Conservation (phyloP, 2,113 vertebrate species). For the Lanius collurio region DNA sequence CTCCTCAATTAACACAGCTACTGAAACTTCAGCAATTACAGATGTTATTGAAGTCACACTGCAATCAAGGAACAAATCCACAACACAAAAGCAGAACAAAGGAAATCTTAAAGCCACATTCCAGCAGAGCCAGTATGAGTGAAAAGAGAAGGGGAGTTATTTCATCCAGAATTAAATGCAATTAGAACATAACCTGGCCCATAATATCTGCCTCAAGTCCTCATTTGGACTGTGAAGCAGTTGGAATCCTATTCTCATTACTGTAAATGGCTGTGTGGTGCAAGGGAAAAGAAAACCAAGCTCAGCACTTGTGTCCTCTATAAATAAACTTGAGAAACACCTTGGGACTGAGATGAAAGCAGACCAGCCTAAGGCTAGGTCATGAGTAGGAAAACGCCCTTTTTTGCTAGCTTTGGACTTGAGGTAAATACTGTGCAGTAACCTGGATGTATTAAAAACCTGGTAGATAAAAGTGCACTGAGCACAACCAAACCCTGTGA, state of each 20-base stretch:
- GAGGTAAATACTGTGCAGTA: not conserved
- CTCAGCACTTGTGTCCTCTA: not conserved
- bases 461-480: not conserved
- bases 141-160: not conserved
- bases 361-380: not conserved
- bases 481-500: not conserved
- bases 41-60: conserved; percentile 5
- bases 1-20: conserved; percentile 20
- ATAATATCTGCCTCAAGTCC: not conserved
- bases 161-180: conserved; percentile 34
- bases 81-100: conserved; percentile 21
- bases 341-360: not conserved
- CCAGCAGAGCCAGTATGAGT: not conserved
- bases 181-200: conserved; percentile 11
- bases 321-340: not conserved
- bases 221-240: conserved; percentile 12
- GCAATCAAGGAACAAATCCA: conserved; percentile 28
- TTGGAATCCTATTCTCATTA: conserved; percentile 9
- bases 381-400: not conserved
- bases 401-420: not conserved
- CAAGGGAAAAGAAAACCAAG: not conserved
- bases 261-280: not conserved
- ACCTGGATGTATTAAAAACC: not conserved
- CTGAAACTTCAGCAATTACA: conserved; percentile 38
- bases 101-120: conserved; percentile 29